Evolutionary conservation across 1,140 invertebrate species (phyloP).

Genomic region (Drosophila mauritiana): DNA sequence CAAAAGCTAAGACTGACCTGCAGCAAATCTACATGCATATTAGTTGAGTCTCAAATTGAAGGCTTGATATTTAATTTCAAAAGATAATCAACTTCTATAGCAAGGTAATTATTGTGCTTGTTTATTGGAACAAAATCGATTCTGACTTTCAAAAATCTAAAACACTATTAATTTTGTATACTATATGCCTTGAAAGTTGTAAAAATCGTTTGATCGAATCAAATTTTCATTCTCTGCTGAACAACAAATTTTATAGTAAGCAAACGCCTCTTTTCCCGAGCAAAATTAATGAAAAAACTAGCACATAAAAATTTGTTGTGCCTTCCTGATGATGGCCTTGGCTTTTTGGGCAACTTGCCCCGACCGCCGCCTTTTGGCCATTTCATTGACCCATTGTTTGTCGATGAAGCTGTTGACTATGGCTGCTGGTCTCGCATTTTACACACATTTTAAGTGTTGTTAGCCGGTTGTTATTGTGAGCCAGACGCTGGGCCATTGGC

Average conservation of each 20-base stretch:
- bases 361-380: constrained; percentile 2
- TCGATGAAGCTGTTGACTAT: constrained; percentile 65
- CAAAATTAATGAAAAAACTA: constrained; percentile 74
- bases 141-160: neutral
- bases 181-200: neutral
- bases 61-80: no score
- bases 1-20: neutral
- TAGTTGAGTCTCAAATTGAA: no score
- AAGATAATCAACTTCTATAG: no score
- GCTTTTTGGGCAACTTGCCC: constrained; percentile 16
- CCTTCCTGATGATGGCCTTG: constrained; percentile 16
- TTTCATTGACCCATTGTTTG: constrained; percentile 71
- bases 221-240: constrained; percentile 15
- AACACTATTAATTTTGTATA: constrained; percentile 10
- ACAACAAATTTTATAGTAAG: constrained; percentile 37
- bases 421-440: constrained; percentile 66
- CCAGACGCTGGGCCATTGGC: constrained; percentile 8
- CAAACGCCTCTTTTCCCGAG: constrained; percentile 6
- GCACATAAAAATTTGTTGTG: constrained; percentile 74
- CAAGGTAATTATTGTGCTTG: no score
- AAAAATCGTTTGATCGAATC: constrained; percentile 18
- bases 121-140: neutral
- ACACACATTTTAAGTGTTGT: constrained; percentile 80
- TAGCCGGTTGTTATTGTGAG: constrained; percentile 71
- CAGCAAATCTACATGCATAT: neutral